Evolutionary conservation across 1,140 invertebrate species (phyloP).

Genomic region (Drosophila lacteicornis): DNA sequence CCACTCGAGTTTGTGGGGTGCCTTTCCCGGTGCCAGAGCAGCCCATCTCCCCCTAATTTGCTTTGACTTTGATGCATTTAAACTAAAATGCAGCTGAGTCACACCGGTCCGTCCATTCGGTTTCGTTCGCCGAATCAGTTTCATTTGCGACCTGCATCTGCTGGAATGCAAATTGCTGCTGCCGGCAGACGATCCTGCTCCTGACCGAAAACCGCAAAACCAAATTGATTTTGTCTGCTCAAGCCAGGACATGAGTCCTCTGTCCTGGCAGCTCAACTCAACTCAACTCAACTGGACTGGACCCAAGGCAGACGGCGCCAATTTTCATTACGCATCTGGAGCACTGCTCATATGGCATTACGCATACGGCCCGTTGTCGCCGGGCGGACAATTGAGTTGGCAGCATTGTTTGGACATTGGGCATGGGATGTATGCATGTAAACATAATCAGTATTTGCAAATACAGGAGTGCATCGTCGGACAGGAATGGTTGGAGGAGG

Average conservation of each 20-base stretch:
- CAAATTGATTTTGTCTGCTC: constrained; percentile 83
- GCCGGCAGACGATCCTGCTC: constrained; percentile 38
- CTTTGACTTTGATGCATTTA: constrained; percentile 71
- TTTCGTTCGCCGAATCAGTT: constrained; percentile 35
- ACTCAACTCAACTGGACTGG: constrained; percentile 28
- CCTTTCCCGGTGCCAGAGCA: background rate
- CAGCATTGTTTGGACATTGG: constrained; percentile 67
- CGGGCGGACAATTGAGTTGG: constrained; percentile 67
- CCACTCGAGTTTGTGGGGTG: constrained; percentile 4
- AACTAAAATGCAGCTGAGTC: constrained; percentile 68
- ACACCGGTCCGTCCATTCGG: constrained; percentile 20
- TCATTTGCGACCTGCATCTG: constrained; percentile 50
- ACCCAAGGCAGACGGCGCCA: constrained; percentile 54
- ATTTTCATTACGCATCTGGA: constrained; percentile 79
- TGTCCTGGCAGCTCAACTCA: constrained; percentile 1
- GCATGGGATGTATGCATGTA: constrained; percentile 76
- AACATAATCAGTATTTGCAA: constrained; percentile 84
- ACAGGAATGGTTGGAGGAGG: too few relatives aligned
- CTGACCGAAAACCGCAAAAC: constrained; percentile 74
- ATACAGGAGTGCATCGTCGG: constrained; percentile 63
- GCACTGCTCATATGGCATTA: constrained; percentile 78
- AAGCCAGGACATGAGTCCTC: constrained; percentile 48
- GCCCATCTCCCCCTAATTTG: constrained; percentile 44
- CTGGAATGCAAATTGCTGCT: constrained; percentile 57
- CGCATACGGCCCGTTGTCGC: constrained; percentile 74